A percentile compares a stretch with the other conserved stretches of the same genome.
Conservation (phyloP, 2,113 vertebrate species). For the Calyptomena viridis region DNA sequence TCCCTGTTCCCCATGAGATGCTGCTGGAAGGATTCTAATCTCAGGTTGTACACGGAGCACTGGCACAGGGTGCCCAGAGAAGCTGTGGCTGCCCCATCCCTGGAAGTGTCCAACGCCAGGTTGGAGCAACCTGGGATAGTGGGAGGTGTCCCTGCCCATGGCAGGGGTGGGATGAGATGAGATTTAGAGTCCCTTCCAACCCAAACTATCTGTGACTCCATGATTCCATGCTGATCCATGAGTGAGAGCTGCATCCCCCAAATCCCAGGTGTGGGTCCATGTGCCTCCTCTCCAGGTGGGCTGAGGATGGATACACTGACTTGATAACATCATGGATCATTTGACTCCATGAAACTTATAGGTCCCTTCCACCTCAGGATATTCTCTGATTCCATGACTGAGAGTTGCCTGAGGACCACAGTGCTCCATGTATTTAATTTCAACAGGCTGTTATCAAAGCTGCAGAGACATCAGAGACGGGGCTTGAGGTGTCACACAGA, state of each 20-base stretch:
- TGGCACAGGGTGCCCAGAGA: background rate
- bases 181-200: background rate
- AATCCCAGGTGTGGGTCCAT: background rate
- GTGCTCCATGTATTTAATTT: background rate
- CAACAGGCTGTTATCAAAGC: background rate
- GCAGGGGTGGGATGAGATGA: accelerated
- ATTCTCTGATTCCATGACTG: background rate
- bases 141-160: background rate
- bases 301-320: background rate
- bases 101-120: background rate
- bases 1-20: background rate
- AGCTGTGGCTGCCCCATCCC: background rate
- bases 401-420: background rate
- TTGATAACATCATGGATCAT: accelerated
- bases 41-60: background rate
- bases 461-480: background rate
- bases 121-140: accelerated
- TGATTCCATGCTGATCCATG: background rate
- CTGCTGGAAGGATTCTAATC: background rate
- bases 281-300: background rate
- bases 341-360: background rate
- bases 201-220: background rate
- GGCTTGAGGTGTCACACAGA: background rate
- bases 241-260: background rate
- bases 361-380: background rate